These are phyloP conservation scores for Campylorhamphus procurvoides DNA, from an alignment of 2,113 vertebrate species.

Conservation along the genomic window DNA sequence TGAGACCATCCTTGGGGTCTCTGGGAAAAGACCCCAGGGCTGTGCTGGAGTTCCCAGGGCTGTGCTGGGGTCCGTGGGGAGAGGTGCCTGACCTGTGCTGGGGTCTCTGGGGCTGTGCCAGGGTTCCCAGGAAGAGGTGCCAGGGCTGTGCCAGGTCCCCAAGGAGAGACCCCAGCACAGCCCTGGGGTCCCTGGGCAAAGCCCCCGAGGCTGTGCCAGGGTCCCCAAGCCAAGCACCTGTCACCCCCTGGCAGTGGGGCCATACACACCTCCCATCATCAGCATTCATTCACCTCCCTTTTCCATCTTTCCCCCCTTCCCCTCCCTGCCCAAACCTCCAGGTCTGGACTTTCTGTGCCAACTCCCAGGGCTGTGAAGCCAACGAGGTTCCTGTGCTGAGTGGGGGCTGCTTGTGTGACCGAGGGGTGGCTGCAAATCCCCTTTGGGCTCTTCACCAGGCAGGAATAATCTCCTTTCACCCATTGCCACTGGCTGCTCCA, in stretches of 20 bases:
- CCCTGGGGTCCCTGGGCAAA: not conserved
- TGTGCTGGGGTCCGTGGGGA: too few relatives aligned
- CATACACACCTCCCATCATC: not conserved
- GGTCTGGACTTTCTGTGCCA: not conserved
- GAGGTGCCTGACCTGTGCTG: not conserved
- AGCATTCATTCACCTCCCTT: not conserved
- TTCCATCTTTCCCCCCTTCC: not conserved
- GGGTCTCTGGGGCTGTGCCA: not conserved
- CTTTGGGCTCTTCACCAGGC: not conserved
- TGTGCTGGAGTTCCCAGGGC: too few relatives aligned
- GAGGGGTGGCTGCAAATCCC: not conserved
- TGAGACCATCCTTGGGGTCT: too few relatives aligned
- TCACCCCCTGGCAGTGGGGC: not conserved
- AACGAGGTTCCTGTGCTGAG: not conserved
- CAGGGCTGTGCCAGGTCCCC: not conserved
- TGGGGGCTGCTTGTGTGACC: not conserved
- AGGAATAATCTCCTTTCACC: constrained; percentile 21
- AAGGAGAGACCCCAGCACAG: not conserved
- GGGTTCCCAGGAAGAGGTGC: not conserved
- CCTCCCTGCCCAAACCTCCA: not conserved
- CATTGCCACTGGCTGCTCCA: constrained; percentile 30
- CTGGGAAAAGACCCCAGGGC: not conserved
- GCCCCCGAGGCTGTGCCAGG: not conserved
- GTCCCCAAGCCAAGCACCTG: not conserved
- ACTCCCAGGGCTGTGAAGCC: not conserved